Base-by-base conservation (phyloP, 1,140 invertebrate species). In the Dreissena rostriformis region DNA sequence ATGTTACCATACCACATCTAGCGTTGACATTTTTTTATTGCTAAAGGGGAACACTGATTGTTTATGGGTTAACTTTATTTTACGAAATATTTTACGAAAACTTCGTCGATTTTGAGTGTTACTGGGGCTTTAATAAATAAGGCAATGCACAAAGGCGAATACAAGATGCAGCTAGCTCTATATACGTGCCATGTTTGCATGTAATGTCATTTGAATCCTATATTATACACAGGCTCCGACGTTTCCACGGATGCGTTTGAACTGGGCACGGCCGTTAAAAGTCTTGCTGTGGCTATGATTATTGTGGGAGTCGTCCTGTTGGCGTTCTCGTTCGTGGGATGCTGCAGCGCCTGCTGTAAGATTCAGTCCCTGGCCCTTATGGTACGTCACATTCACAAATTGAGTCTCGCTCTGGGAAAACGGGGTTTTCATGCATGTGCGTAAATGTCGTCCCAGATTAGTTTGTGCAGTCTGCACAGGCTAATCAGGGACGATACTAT, bases 261-360 rank as follows among this genome's bases (percentile, higher is more conserved):
- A 14, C 29, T 75, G 0, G 73, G 73, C 8, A 28, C 5, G n/a
- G n/a, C 65, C 7, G 55, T 65, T 10, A 57, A 55, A 6, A 24
- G 11, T 10, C 22, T 75, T 14, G 53, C 53, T 19, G 39, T 26
- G 19, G 15, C 55, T 12, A 75, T 75, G 73, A 75, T 75, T 17
- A 49, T 49, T 22, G 2, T 57, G 10, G 73, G 73, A 19, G 10
- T 75, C 0, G 26, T 65, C 49, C 55, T 75, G 14, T 55, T 75
- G 14, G 73, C 28, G 5, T 15, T 75, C 7, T 75, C 73, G 7
- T 75, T 75, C 55, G 26, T 61, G 19, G 73, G 73, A 22, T 75
- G 73, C 26, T 75, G 73, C 57, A 22, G 51, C 5, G 73, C 73
- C 12, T 75, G 73, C 19, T 75, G 26, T 22, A 65, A 63, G 15